phyloP scores from a whole-genome alignment of 2,113 vertebrate genomes.

The Anhinga anhinga region DNA sequence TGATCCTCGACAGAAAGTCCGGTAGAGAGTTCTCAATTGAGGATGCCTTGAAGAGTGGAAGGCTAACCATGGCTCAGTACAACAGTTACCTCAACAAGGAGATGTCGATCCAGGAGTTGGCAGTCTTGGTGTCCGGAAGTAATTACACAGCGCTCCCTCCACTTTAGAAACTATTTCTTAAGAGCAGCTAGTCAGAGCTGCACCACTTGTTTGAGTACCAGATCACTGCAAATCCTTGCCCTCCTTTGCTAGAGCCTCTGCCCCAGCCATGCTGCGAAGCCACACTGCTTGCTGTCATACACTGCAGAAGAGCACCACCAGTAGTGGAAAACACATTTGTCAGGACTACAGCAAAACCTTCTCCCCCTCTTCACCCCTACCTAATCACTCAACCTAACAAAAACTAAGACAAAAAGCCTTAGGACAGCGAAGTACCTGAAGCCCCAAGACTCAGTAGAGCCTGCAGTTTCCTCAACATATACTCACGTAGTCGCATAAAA shows the following conservation, averaged over 20 bases:
- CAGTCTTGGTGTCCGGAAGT: slow-evolving; percentile 87
- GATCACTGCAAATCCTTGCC: slow-evolving; percentile 41
- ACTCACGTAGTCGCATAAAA: neutral
- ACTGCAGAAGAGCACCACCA: neutral
- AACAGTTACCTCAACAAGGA: slow-evolving; percentile 92
- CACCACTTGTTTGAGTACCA: neutral
- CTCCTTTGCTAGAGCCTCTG: slow-evolving; percentile 53
- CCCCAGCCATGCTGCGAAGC: neutral
- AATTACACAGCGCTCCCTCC: slow-evolving; percentile 13
- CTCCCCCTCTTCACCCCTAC: neutral
- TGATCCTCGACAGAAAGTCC: slow-evolving; percentile 94
- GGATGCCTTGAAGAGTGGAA: slow-evolving; percentile 83
- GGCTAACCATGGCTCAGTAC: slow-evolving; percentile 83
- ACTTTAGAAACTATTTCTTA: neutral
- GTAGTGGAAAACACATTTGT: neutral
- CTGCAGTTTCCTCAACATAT: neutral
- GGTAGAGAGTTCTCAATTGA: slow-evolving; percentile 94
- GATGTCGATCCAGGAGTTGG: slow-evolving; percentile 95
- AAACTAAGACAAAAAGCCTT: neutral
- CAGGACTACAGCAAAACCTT: neutral
- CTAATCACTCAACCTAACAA: neutral
- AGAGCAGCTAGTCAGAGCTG: slow-evolving; percentile 41
- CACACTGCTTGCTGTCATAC: slow-evolving; percentile 29
- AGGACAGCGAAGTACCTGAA: neutral
- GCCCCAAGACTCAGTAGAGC: neutral